phyloP scores from a whole-genome alignment of 2,113 vertebrate species.

The Cephalopholis sonnerati region DNA sequence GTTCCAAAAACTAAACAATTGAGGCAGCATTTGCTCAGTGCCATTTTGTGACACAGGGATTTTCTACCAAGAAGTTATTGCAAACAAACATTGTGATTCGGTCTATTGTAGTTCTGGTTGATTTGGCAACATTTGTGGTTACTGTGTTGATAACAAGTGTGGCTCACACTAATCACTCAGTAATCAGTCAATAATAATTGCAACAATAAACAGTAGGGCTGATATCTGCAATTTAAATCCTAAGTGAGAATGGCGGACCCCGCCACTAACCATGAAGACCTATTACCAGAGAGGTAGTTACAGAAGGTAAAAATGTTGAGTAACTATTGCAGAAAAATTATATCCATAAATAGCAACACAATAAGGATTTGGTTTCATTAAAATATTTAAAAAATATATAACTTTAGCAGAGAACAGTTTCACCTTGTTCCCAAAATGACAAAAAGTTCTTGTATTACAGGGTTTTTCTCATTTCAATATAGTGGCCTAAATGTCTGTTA shows the following conservation, averaged over 20 bases:
- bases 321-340: background rate
- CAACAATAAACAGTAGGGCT: background rate
- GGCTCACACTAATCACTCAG: no score
- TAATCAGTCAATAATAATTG: background rate
- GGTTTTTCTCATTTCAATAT: background rate
- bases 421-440: background rate
- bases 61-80: no score
- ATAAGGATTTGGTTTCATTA: background rate
- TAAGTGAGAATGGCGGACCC: no score
- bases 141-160: background rate
- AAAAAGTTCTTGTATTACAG: background rate
- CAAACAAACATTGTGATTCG: no score
- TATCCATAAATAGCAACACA: background rate
- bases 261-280: no score
- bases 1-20: no score
- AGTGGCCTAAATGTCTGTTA: background rate
- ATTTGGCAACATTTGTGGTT: background rate
- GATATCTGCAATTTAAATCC: no score
- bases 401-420: background rate
- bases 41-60: no score
- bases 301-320: background rate
- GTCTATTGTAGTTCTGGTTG: background rate
- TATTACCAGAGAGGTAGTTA: background rate
- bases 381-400: background rate
- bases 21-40: no score